Conservation (phyloP, 2,113 vertebrate genomes). For the Rhipidura dahli region DNA sequence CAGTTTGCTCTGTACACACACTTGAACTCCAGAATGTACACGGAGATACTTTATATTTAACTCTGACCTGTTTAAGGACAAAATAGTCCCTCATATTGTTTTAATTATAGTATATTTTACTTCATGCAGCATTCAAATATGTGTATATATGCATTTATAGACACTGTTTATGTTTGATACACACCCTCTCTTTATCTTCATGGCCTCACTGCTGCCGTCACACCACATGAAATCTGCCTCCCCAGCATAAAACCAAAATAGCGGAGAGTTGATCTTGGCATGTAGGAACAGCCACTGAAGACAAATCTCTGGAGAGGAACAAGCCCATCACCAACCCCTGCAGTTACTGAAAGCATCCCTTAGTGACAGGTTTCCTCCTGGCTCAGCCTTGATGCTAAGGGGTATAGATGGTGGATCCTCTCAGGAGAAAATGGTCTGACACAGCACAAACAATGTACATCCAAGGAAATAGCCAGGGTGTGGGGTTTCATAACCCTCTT, state of each 20-base stretch:
- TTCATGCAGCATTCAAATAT: neutral
- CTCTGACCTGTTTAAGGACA: neutral
- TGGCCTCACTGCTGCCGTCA: neutral
- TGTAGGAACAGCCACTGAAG: neutral
- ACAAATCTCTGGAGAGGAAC: neutral
- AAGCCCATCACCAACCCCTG: neutral
- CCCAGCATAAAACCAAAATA: neutral
- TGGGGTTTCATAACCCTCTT: neutral
- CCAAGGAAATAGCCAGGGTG: neutral
- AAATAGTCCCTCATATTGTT: neutral
- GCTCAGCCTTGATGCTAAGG: rapidly evolving
- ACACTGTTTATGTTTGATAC: neutral
- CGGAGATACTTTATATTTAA: neutral
- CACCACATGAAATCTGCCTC: neutral
- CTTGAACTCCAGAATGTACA: neutral
- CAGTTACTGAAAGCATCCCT: neutral
- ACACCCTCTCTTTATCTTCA: neutral
- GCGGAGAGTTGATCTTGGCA: neutral
- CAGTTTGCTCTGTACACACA: neutral
- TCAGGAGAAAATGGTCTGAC: neutral
- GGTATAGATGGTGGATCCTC: neutral
- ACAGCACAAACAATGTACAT: neutral
- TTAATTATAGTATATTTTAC: neutral
- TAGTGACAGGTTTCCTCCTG: neutral
- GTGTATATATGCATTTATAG: neutral